Evolutionary conservation across 2,888 invertebrate species (phyloP), one percentile per base, ranked within the genome.

Genomic region (Chrysotoxum bicinctum): DNA sequence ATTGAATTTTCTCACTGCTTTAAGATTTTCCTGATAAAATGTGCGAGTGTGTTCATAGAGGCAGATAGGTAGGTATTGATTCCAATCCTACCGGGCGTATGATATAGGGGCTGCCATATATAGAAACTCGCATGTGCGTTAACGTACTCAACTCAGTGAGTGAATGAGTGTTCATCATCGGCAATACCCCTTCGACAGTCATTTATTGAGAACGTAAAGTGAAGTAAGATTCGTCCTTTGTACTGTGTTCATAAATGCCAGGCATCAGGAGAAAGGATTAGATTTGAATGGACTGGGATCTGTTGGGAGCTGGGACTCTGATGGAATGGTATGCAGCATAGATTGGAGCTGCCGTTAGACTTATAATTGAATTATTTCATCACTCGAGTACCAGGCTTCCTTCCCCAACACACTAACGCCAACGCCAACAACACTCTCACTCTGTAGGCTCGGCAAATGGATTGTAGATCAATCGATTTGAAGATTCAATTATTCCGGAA

Each of bases 331-430:
- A n/a, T 30, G 23, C 62, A 32, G 54, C 62, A 37, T 43, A 82
- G 70, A 83, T 83, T 83, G 66, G 60, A 76, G 85, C 85, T 85
- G 81, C 85, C 35, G 81, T 75, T 77, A 69, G 85, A 85, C 64
- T 85, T 85, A 85, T 85, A 85, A 85, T 85, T 85, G 85, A 85
- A 85, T 85, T 85, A 85, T 85, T 85, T 81, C 85, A 85, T 85
- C 85, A 85, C 69, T 85, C 73, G 73, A 85, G 69, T 85, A 56
- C 75, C 56, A 70, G 68, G n/a, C n/a, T n/a, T n/a, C n/a, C n/a
- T n/a, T n/a, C n/a, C n/a, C n/a, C n/a, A n/a, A n/a, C n/a, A n/a
- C n/a, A n/a, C n/a, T n/a, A 10, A 16, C 3, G 48, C 48, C 21
- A 48, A 48, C 3, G 8, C 43, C 40, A 43, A 7, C n/a, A 16